Evolutionary conservation across 1,140 invertebrate genomes (phyloP), one percentile per base, ranked within the genome.

Genomic region (Prorops nasuta): DNA sequence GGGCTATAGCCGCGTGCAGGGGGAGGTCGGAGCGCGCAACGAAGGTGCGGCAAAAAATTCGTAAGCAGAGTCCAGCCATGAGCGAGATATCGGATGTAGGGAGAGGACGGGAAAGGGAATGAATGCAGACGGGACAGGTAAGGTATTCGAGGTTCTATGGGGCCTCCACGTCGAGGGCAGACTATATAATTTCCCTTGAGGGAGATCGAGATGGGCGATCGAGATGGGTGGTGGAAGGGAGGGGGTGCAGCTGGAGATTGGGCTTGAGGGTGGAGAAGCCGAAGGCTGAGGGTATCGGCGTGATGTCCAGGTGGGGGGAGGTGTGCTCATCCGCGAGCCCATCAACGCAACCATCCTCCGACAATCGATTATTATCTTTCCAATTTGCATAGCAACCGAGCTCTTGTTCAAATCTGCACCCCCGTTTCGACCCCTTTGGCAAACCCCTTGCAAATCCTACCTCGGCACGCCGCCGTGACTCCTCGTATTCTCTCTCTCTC

Each of bases 351-450:
- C 69, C 66, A 67, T 73, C 61, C 71, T 71, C 69, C 64, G 63
- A 69, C 72, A 69, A 77, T 77, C 75, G 75, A 77, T 77, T 77
- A 77, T 77, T 75, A 77, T 76, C 71, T 76, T 76, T 76, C 74
- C 72, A 77, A 77, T 77, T 77, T 77, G 71, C 75, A 75, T 76
- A 67, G 69, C 69, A 69, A 69, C 67, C 61, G 56, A 63, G 63
- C 60, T 71, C 67, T 65, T 69, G 65, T 72, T 70, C 67, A 64
- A 72, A 73, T 72, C 67, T 69, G 60, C 69, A 66, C 54, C 56
- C 54, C 63, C 39, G 17, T 39, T 60, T 54, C 55, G 47, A 60
- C 66, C 69, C 67, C 60, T 64, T 67, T 58, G 58, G 60, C 63
- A 64, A 67, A 58, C 52, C 66, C 62, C 14, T 35, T 4, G 60